Conservation (phyloP, 2,797 vertebrate species). For the Bufotes viridis region DNA sequence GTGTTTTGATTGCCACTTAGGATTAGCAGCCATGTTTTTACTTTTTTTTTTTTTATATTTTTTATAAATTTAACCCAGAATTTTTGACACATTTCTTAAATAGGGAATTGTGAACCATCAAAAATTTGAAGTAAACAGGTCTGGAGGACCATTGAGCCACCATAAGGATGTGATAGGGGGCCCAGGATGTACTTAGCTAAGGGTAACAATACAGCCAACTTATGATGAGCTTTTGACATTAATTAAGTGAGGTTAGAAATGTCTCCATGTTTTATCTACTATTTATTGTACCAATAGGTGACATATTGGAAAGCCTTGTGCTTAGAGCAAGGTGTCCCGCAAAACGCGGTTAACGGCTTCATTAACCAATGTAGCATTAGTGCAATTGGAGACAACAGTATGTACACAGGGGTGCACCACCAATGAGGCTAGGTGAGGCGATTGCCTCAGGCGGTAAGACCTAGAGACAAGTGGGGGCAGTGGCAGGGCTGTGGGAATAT, state of each 20-base stretch:
- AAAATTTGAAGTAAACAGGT: background rate
- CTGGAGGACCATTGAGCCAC: background rate
- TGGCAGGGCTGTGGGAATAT: too few species aligned
- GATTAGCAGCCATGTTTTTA: too few species aligned
- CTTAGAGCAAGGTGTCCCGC: background rate
- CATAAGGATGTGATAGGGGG: background rate
- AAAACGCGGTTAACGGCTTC: background rate
- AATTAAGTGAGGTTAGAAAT: background rate
- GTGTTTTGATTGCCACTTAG: too few species aligned
- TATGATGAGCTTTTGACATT: background rate
- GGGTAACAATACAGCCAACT: background rate
- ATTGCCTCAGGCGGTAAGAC: too few species aligned
- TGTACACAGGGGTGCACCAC: too few species aligned
- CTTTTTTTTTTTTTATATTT: background rate
- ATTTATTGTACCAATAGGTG: background rate
- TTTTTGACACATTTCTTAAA: background rate
- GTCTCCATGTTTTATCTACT: background rate
- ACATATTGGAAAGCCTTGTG: background rate
- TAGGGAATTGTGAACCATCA: too few species aligned
- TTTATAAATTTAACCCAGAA: background rate
- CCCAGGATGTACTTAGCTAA: background rate
- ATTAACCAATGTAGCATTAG: too few species aligned
- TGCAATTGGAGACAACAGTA: background rate
- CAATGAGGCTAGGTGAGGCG: too few species aligned
- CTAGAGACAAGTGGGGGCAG: too few species aligned